Conservation (phyloP, 2,113 vertebrate species). For the Rhegmatorhina hoffmannsi region DNA sequence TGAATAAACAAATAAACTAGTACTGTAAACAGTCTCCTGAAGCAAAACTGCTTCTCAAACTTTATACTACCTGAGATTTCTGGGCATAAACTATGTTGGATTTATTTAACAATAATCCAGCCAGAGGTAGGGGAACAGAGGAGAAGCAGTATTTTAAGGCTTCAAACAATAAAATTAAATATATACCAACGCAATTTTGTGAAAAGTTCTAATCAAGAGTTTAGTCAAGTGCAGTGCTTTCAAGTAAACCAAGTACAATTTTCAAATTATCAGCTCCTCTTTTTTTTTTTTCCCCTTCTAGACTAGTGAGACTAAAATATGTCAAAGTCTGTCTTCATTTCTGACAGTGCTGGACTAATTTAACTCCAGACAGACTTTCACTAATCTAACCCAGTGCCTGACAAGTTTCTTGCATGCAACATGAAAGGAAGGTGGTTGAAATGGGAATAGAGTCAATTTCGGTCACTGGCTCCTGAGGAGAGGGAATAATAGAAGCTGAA, state of each 20-base stretch:
- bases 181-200: background rate
- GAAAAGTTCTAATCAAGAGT: background rate
- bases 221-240: background rate
- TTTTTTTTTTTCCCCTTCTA: background rate
- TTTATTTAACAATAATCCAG: background rate
- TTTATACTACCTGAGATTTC: background rate
- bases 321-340: background rate
- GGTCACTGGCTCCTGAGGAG: background rate
- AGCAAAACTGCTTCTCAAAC: background rate
- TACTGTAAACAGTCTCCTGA: background rate
- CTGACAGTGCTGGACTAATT: background rate
- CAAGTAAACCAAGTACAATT: background rate
- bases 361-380: background rate
- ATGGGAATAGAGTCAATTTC: constrained; percentile 29
- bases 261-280: background rate
- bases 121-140: fast-evolving
- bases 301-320: background rate
- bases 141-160: background rate
- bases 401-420: background rate
- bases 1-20: background rate
- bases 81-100: background rate
- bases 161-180: background rate
- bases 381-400: background rate
- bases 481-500: constrained; percentile 7
- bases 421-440: background rate